Evolutionary conservation across 2,797 vertebrate species (phyloP).

Genomic region (Hydrocynus forskahlii): DNA sequence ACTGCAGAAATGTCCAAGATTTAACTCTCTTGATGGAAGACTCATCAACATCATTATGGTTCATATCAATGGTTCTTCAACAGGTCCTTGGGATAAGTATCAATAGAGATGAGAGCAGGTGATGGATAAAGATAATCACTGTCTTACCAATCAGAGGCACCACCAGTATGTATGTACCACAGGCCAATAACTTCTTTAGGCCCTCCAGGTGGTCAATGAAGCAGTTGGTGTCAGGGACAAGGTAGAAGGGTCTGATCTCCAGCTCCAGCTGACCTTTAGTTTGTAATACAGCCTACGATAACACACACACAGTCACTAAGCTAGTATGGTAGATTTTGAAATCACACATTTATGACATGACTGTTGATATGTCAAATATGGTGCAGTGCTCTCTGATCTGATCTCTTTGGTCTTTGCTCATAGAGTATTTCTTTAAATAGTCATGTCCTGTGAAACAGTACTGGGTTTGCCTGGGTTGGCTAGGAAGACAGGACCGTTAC

Average conservation of each 20-base stretch:
- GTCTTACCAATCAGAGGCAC: slow-evolving; percentile 96
- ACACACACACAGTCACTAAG: slow-evolving; percentile 28
- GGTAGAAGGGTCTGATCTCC: slow-evolving; percentile 92
- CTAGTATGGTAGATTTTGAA: too few species aligned
- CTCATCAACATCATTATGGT: neutral
- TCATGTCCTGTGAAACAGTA: too few species aligned
- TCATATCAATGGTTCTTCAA: neutral
- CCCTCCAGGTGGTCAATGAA: slow-evolving; percentile 95
- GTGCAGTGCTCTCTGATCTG: too few species aligned
- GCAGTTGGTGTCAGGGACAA: slow-evolving; percentile 96
- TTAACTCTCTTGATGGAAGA: too few species aligned
- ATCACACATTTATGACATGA: too few species aligned
- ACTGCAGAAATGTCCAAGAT: too few species aligned
- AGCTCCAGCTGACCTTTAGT: slow-evolving; percentile 92
- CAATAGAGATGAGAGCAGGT: neutral
- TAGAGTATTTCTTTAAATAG: too few species aligned
- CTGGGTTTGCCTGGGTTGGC: too few species aligned
- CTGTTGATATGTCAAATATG: too few species aligned
- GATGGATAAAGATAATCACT: neutral
- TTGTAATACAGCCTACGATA: slow-evolving; percentile 92
- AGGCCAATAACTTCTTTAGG: slow-evolving; percentile 84
- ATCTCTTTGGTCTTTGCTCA: too few species aligned
- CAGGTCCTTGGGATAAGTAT: neutral
- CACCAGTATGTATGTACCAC: slow-evolving; percentile 91
- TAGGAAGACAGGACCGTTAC: too few species aligned